Evolutionary conservation across 2,888 invertebrate species (phyloP).

Genomic region (Drosophila differens): DNA sequence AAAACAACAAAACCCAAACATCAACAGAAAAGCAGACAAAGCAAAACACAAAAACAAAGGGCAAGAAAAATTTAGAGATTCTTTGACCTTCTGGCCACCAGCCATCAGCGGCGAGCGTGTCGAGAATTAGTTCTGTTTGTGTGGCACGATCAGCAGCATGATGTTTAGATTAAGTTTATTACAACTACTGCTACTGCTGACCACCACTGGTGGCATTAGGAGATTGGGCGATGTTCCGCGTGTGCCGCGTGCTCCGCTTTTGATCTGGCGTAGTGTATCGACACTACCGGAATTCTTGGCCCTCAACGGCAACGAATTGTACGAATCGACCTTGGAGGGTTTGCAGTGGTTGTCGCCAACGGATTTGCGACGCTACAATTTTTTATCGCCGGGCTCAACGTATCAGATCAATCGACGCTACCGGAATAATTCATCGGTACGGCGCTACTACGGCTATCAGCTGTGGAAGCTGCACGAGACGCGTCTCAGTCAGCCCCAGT

Average conservation of each 20-base stretch:
- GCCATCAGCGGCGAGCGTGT: conserved; percentile 23
- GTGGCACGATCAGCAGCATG: conserved; percentile 43
- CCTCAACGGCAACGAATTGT: conserved; percentile 66
- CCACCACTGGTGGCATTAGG: background rate
- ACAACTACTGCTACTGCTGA: background rate
- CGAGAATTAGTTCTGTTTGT: conserved; percentile 56
- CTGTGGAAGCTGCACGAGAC: conserved; percentile 89
- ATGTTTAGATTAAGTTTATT: conserved; percentile 33
- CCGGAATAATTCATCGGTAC: conserved; percentile 67
- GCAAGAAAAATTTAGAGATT: background rate
- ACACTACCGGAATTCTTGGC: conserved; percentile 57
- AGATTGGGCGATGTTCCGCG: background rate
- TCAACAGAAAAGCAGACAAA: background rate
- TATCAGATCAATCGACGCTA: conserved; percentile 81
- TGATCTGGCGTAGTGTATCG: conserved; percentile 64
- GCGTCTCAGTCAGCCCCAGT: conserved; percentile 50
- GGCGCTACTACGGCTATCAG: conserved; percentile 87
- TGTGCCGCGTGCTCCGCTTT: conserved; percentile 6
- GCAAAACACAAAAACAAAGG: background rate
- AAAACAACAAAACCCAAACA: background rate
- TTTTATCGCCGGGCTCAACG: conserved; percentile 75
- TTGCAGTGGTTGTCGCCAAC: conserved; percentile 75
- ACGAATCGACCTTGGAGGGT: conserved; percentile 72
- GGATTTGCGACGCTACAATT: conserved; percentile 73
- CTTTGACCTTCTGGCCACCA: conserved; percentile 49